Conservation (phyloP, 2,797 vertebrate genomes). For the Todus mexicanus region DNA sequence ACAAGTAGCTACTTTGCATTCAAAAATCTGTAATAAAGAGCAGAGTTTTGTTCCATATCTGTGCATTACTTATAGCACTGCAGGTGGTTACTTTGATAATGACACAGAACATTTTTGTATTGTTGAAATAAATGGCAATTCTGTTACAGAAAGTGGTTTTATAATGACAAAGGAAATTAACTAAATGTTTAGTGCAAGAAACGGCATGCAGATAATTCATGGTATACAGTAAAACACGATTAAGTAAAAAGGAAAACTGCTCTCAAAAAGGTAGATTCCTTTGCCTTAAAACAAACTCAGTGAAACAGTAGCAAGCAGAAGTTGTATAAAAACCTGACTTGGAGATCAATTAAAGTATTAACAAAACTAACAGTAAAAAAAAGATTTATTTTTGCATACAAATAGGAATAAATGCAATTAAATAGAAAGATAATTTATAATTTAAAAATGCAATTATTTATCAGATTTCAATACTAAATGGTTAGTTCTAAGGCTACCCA, state of each 20-base stretch:
- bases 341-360: slow-evolving; percentile 18
- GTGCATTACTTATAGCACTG: slow-evolving; percentile 33
- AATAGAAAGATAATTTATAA: neutral
- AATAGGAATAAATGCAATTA: neutral
- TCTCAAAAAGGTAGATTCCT: neutral
- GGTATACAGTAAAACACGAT: neutral
- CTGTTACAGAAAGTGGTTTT: neutral
- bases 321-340: neutral
- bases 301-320: neutral
- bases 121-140: neutral
- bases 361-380: neutral
- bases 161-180: neutral
- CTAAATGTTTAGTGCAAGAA: neutral
- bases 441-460: neutral
- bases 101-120: neutral
- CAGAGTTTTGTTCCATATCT: neutral
- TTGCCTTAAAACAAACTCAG: neutral
- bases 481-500: neutral
- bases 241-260: neutral
- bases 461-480: neutral
- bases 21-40: neutral
- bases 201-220: neutral
- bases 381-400: neutral
- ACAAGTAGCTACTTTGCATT: neutral
- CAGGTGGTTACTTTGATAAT: slow-evolving; percentile 51